phyloP scores from a whole-genome alignment of 2,113 vertebrate species.

The Pluvialis apricaria region DNA sequence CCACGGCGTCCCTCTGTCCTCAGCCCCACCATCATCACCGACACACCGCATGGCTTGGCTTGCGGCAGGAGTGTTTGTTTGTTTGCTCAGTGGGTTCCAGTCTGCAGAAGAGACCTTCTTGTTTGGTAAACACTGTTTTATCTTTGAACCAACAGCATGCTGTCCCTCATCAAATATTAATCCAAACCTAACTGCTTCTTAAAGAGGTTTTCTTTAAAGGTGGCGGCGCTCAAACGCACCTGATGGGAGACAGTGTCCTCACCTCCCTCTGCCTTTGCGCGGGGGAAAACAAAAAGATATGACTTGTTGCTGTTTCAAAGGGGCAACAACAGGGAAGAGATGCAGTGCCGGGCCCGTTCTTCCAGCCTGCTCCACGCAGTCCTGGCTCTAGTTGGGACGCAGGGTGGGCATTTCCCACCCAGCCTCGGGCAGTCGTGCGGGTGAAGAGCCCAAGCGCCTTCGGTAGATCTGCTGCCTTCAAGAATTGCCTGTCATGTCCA shows the following conservation, averaged over 20 bases:
- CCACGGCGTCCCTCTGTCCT: neutral
- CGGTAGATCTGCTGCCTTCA: neutral
- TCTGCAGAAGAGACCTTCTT: neutral
- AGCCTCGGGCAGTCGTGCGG: neutral
- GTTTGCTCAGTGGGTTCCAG: neutral
- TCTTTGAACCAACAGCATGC: neutral
- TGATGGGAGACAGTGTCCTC: neutral
- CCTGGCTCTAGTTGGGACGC: neutral
- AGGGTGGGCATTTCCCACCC: neutral
- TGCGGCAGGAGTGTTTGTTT: neutral
- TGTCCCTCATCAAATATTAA: constrained; percentile 48
- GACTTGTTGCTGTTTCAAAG: neutral
- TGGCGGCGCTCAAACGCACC: fast-evolving
- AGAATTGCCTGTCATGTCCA: fast-evolving
- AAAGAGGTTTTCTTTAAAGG: neutral
- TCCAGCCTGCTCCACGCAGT: neutral
- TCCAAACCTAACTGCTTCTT: neutral
- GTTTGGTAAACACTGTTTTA: neutral
- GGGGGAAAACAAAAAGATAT: neutral
- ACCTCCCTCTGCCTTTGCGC: neutral
- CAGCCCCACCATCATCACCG: neutral
- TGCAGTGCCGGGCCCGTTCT: fast-evolving
- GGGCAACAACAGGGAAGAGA: neutral
- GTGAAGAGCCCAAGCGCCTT: neutral
- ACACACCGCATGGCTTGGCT: fast-evolving